Base-by-base conservation (phyloP, 2,113 vertebrate genomes). In the Psittacus erithacus region DNA sequence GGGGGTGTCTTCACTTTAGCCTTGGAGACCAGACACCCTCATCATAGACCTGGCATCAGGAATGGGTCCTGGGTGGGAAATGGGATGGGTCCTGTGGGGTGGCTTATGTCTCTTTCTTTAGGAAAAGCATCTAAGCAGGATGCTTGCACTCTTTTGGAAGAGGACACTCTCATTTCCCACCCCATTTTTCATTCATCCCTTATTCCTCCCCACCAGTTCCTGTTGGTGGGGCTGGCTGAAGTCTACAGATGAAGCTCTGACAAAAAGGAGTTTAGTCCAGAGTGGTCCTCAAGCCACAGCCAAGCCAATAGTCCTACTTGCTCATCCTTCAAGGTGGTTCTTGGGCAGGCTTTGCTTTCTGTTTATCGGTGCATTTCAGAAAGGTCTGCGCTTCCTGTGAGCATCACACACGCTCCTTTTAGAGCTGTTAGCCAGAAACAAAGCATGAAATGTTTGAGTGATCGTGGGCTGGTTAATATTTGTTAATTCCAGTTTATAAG, bases 31-130 rank as follows among this genome's bases (percentile, higher is more conserved):
- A 74, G 44, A 20, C 31, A 39, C 4, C 17, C 17, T 24, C 63
- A 52, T 9, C 74, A 18, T 11, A 33, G n/a, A 41, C 6, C 18
- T 0, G 0, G 15, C 53, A 10, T 2, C 29, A 69, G 62, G 39
- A 68, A 9, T 2, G 0, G 50, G 7, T n/a, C 17, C 53, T 25
- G 38, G 16, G 2, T 22, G 35, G 33, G 10, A 19, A 17, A 33
- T 52, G n/a, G 33, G 22, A 24, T 59, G 33, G 57, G 57, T 14
- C 29, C 33, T 35, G 33, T 7, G n/a, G n/a, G 10, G 24, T 29
- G 17, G 7, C 17, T 87, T 20, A 3, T 35, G 15, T 2, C 23
- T 64, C 29, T 18, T 59, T 25, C 65, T 52, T 43, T 13, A 70
- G 77, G 74, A 44, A 53, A 49, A 67, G 6, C 67, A 78, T 11